Conservation (phyloP, 1,140 invertebrate species). For the Diprion similis region DNA sequence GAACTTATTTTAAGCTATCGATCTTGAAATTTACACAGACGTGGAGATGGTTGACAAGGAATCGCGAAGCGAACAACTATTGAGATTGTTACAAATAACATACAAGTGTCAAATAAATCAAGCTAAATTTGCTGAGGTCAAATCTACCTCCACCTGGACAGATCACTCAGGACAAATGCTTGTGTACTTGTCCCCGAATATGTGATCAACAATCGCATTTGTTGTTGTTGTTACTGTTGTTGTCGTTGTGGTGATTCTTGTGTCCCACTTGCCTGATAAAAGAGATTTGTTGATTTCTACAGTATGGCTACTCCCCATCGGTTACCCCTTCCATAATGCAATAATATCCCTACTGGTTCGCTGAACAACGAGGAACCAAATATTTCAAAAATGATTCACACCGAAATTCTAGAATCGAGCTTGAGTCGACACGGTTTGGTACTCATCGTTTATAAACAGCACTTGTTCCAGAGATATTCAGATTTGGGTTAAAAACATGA, state of each 20-base stretch:
- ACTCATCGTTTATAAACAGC: not conserved
- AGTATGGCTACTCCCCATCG: not conserved
- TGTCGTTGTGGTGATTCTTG: not conserved
- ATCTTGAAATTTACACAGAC: too few species aligned
- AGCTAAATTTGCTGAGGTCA: too few species aligned
- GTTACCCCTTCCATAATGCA: not conserved
- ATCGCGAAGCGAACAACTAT: too few species aligned
- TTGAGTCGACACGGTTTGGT: not conserved
- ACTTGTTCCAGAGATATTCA: not conserved
- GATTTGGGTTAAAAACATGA: not conserved
- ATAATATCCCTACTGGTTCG: not conserved
- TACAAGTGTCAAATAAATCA: too few species aligned
- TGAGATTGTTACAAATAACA: too few species aligned
- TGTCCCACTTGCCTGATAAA: not conserved
- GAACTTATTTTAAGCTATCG: too few species aligned
- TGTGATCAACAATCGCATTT: too few species aligned
- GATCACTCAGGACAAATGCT: not conserved
- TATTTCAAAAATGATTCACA: not conserved
- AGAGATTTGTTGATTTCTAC: not conserved
- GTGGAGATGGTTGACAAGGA: too few species aligned
- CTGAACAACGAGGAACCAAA: not conserved
- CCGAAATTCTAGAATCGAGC: not conserved
- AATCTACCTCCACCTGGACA: not conserved
- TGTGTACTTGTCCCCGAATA: too few species aligned
- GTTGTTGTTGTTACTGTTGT: not conserved